Evolutionary conservation across 2,888 invertebrate genomes (phyloP).

Genomic region (Eupithecia pulchellata): DNA sequence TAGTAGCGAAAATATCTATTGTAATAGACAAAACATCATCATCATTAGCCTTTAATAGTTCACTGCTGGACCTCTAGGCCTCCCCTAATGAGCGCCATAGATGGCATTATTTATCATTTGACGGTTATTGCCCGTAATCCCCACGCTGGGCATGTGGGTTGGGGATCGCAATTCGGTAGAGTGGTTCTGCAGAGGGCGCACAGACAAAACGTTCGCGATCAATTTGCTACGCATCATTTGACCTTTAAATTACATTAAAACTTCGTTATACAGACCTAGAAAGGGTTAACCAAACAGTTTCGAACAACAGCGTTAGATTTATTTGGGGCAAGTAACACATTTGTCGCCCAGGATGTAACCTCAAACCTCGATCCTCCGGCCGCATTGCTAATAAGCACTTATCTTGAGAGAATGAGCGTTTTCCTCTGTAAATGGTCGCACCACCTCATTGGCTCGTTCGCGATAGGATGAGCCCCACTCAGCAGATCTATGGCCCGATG

Average conservation of each 20-base stretch:
- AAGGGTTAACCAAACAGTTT: slow-evolving; percentile 3
- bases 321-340: slow-evolving; percentile 17
- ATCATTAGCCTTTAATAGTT: too few relatives aligned
- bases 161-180: too few relatives aligned
- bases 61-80: too few relatives aligned
- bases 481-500: slow-evolving; percentile 59
- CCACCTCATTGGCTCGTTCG: slow-evolving; percentile 48
- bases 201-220: neutral
- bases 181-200: too few relatives aligned
- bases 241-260: neutral
- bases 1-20: neutral
- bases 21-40: neutral
- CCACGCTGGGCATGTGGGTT: too few relatives aligned
- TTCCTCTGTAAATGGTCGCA: slow-evolving; percentile 48
- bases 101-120: too few relatives aligned
- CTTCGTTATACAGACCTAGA: neutral
- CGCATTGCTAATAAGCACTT: slow-evolving; percentile 46
- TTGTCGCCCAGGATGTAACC: slow-evolving; percentile 32
- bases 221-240: neutral
- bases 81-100: too few relatives aligned
- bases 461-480: slow-evolving; percentile 55
- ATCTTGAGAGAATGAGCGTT: slow-evolving; percentile 42
- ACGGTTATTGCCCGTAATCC: too few relatives aligned
- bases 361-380: slow-evolving; percentile 28
- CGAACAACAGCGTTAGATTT: slow-evolving; percentile 5